Conservation (phyloP, 2,888 invertebrate genomes). For the Microctonus brassicae region DNA sequence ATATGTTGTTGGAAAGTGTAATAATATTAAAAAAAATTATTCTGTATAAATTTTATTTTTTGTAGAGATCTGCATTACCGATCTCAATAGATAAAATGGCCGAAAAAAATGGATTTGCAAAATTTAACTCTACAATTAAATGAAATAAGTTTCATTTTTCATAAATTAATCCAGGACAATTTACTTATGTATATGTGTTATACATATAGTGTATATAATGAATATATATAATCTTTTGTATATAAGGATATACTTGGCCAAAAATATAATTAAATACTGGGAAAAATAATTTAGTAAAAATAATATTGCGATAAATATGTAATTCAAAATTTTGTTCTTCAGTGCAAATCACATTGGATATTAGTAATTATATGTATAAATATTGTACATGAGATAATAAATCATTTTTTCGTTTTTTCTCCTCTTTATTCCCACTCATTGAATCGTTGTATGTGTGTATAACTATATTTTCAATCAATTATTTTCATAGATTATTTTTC, state of each 20-base stretch:
- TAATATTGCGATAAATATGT: not conserved
- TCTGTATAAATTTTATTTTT: too few relatives aligned
- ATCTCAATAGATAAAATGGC: too few relatives aligned
- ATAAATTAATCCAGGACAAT: too few relatives aligned
- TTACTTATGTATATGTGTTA: not conserved
- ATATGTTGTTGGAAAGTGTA: too few relatives aligned
- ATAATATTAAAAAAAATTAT: too few relatives aligned
- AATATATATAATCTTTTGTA: not conserved
- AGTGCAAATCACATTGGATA: too few relatives aligned
- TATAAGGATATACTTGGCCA: not conserved
- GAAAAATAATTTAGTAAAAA: not conserved
- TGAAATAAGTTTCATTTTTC: too few relatives aligned
- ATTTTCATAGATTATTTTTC: not conserved
- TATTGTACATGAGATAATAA: not conserved
- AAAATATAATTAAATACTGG: not conserved
- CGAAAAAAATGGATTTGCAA: too few relatives aligned
- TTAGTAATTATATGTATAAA: not conserved
- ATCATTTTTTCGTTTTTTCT: not conserved
- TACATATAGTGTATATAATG: not conserved
- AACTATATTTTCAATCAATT: not conserved
- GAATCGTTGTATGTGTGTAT: not conserved
- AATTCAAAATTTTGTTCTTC: not conserved
- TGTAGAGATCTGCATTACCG: too few relatives aligned
- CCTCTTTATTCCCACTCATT: not conserved
- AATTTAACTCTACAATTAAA: too few relatives aligned